Conservation (phyloP, 2,888 invertebrate species). For the Leptodirus hochenwartii region DNA sequence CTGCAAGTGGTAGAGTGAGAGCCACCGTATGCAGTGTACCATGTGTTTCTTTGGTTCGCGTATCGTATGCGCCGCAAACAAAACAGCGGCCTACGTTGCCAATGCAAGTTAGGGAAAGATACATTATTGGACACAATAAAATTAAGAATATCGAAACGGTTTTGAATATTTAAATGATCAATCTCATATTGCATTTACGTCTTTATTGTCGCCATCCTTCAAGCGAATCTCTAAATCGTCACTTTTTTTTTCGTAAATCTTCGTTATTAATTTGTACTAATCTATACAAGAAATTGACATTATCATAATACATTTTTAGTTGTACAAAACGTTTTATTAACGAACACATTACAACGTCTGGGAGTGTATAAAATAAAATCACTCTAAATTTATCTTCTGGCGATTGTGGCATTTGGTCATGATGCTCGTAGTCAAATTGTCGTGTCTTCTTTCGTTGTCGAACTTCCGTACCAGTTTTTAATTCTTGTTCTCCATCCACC, state of each 20-base stretch:
- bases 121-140: too few species aligned
- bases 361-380: slow-evolving; percentile 7
- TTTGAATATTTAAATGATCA: too few species aligned
- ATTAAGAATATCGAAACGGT: too few species aligned
- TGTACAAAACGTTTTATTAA: slow-evolving; percentile 8
- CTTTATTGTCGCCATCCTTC: slow-evolving; percentile 6
- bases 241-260: slow-evolving; percentile 5
- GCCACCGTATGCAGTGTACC: too few species aligned
- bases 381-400: slow-evolving; percentile 9
- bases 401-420: slow-evolving; percentile 7
- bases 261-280: slow-evolving; percentile 6
- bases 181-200: slow-evolving; percentile 7
- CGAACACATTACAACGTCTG: slow-evolving; percentile 7
- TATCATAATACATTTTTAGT: slow-evolving; percentile 6
- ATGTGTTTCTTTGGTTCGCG: too few species aligned
- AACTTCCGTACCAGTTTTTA: slow-evolving; percentile 10
- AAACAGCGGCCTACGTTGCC: too few species aligned
- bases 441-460: slow-evolving; percentile 8
- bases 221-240: slow-evolving; percentile 8
- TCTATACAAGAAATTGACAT: slow-evolving; percentile 8
- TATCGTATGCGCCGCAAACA: too few species aligned
- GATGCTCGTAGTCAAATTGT: slow-evolving; percentile 10
- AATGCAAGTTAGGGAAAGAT: slow-evolving; percentile 6
- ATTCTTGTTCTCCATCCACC: slow-evolving; percentile 10
- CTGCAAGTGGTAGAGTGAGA: too few species aligned